Percentiles rank a stretch among this genome's conserved stretches.
Evolutionary conservation across 2,888 invertebrate species (phyloP).

Genomic region (Diplolepis rosae): DNA sequence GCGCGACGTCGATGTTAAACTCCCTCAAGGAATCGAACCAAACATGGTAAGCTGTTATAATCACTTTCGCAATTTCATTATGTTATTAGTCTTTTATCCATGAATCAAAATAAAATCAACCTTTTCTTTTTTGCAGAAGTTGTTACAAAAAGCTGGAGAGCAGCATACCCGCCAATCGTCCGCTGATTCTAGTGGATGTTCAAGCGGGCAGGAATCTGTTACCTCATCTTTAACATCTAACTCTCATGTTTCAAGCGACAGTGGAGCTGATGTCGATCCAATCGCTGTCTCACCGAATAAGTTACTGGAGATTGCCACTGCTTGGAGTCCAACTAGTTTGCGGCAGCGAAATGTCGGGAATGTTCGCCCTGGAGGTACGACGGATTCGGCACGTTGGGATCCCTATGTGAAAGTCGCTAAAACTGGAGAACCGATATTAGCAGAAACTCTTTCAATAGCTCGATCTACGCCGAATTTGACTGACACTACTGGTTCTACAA

Average conservation of each 20-base stretch:
- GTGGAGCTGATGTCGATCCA: slow-evolving; percentile 68
- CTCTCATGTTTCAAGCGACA: slow-evolving; percentile 75
- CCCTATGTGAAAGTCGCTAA: slow-evolving; percentile 67
- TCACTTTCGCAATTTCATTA: not conserved
- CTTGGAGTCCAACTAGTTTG: slow-evolving; percentile 68
- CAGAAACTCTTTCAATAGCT: slow-evolving; percentile 65
- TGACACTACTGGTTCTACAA: slow-evolving; percentile 61
- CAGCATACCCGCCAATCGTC: slow-evolving; percentile 70
- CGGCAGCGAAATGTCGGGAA: slow-evolving; percentile 68
- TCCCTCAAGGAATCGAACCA: slow-evolving; percentile 79
- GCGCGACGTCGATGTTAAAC: slow-evolving; percentile 80
- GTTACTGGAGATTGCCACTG: slow-evolving; percentile 56
- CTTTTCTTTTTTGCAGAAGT: slow-evolving; percentile 55
- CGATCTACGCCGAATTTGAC: slow-evolving; percentile 70
- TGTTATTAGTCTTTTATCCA: not conserved
- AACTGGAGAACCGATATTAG: slow-evolving; percentile 56
- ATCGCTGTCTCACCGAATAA: slow-evolving; percentile 61
- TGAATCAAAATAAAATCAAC: slow-evolving; percentile 1
- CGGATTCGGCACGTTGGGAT: slow-evolving; percentile 63
- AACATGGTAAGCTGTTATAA: slow-evolving; percentile 64
- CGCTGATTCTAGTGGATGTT: slow-evolving; percentile 77
- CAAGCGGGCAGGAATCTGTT: slow-evolving; percentile 77
- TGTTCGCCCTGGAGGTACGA: slow-evolving; percentile 38
- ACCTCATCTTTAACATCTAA: slow-evolving; percentile 76
- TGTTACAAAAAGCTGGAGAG: slow-evolving; percentile 70